Percentiles rank a stretch among this genome's conserved stretches.
Conservation (phyloP, 2,888 invertebrate species). For the Micropterix aruncella region DNA sequence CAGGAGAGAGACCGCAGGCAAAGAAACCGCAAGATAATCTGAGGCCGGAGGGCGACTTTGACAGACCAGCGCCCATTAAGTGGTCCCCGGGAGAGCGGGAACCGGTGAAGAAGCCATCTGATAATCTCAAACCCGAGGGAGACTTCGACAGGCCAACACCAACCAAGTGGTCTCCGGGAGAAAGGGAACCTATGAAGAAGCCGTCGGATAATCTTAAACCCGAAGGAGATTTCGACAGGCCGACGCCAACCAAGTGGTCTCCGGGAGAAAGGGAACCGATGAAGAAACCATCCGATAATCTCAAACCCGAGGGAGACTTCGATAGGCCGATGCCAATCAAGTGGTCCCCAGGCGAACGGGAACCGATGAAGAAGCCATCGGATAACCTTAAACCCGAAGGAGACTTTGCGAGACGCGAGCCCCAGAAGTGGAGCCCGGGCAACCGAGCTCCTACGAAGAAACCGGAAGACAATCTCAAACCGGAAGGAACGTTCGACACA, state of each 20-base stretch:
- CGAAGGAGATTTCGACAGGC: constrained; percentile 37
- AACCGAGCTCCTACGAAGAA: constrained; percentile 35
- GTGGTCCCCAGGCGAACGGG: constrained; percentile 31
- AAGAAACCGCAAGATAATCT: constrained; percentile 32
- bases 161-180: constrained; percentile 30
- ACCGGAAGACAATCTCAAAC: constrained; percentile 44
- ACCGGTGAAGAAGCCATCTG: constrained; percentile 32
- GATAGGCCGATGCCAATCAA: constrained; percentile 21
- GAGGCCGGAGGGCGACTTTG: constrained; percentile 37
- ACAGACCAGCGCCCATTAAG: constrained; percentile 30
- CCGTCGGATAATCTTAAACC: constrained; percentile 42
- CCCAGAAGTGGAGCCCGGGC: constrained; percentile 31
- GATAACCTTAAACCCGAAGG: constrained; percentile 36
- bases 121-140: constrained; percentile 28
- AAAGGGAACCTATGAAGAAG: constrained; percentile 22
- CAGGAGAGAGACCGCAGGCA: constrained; percentile 22
- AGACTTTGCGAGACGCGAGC: constrained; percentile 27
- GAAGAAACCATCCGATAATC: constrained; percentile 34
- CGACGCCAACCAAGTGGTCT: constrained; percentile 27
- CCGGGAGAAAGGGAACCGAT: constrained; percentile 33
- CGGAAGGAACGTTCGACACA: constrained; percentile 44
- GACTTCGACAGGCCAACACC: constrained; percentile 30
- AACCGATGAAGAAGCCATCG: constrained; percentile 21
- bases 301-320: constrained; percentile 38
- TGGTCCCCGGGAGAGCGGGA: constrained; percentile 44